phyloP scores from a whole-genome alignment of 2,888 invertebrate species.

The Coelopa pilipes region DNA sequence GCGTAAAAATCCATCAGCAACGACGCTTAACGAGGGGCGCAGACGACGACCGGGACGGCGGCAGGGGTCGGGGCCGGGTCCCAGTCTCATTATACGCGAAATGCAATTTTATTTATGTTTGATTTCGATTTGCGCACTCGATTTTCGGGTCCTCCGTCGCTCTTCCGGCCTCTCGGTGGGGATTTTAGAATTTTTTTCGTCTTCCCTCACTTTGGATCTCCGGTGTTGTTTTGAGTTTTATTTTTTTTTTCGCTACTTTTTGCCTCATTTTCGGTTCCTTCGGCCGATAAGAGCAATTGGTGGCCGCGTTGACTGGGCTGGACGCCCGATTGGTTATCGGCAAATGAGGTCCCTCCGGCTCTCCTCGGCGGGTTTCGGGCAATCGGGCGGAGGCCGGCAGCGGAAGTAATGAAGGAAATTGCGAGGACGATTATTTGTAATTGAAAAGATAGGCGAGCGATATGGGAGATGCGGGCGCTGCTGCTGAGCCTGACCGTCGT shows the following conservation, averaged over 20 bases:
- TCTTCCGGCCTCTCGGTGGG: no score
- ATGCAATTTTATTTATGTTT: conserved; percentile 45
- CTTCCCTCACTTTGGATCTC: not conserved
- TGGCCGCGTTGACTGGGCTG: conserved; percentile 40
- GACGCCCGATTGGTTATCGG: conserved; percentile 27
- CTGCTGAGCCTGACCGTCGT: no score
- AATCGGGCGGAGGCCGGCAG: no score
- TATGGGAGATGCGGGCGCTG: no score
- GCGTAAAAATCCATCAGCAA: conserved; percentile 58
- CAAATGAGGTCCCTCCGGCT: not conserved
- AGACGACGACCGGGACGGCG: not conserved
- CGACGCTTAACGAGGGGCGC: conserved; percentile 48
- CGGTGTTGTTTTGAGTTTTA: not conserved
- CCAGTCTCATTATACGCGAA: conserved; percentile 28
- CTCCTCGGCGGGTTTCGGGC: not conserved
- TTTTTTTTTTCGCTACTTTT: conserved; percentile 24
- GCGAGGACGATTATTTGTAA: no score
- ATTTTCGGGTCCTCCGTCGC: conserved; percentile 9
- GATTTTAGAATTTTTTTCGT: no score
- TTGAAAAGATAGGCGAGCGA: no score
- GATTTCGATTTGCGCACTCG: conserved; percentile 43
- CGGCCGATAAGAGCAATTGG: conserved; percentile 36
- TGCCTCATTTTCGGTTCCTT: not conserved
- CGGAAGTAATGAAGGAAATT: no score
- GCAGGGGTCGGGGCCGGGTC: no score